Percentiles rank a stretch among this genome's conserved stretches.
Conservation (phyloP, 2,113 vertebrate species). For the Stercorarius parasiticus region DNA sequence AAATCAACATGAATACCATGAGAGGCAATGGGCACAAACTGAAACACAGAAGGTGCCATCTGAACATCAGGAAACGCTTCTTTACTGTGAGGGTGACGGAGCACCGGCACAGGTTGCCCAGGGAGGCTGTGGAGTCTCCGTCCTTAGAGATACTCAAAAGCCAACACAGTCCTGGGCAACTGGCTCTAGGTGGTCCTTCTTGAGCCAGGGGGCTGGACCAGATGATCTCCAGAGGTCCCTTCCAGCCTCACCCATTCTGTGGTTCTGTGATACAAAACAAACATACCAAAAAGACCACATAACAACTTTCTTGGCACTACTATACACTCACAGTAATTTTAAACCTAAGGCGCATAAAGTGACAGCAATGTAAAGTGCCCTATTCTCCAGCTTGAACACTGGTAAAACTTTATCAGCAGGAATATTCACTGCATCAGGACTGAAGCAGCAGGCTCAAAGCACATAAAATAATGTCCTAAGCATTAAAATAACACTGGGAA, state of each 20-base stretch:
- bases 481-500: background rate
- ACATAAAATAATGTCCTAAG: background rate
- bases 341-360: background rate
- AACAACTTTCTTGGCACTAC: constrained; percentile 19
- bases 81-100: background rate
- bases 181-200: background rate
- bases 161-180: background rate
- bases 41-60: background rate
- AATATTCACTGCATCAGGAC: background rate
- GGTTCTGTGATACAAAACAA: background rate
- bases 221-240: background rate
- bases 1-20: background rate
- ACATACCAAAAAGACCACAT: background rate
- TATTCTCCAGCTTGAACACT: background rate
- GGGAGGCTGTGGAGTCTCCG: background rate
- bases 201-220: background rate
- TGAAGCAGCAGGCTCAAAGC: background rate
- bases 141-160: background rate
- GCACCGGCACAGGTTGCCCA: background rate
- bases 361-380: background rate
- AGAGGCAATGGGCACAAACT: background rate
- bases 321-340: background rate
- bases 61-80: background rate
- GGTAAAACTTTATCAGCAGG: background rate
- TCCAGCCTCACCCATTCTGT: background rate